Conservation (phyloP, 2,113 vertebrate species). For the Austrofundulus limnaeus region DNA sequence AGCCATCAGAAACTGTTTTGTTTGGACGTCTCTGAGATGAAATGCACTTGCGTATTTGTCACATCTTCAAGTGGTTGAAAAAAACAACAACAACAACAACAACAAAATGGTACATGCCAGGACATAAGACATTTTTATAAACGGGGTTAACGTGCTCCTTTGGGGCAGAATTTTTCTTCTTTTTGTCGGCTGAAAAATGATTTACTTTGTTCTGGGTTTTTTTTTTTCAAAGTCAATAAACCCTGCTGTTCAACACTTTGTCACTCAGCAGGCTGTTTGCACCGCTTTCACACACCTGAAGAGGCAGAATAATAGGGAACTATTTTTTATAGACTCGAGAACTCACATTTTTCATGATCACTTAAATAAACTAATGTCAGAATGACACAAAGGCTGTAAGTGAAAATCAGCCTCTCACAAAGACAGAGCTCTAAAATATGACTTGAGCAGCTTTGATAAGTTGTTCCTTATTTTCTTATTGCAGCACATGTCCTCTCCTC, state of each 20-base stretch:
- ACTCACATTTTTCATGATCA: not conserved
- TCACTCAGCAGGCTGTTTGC: not conserved
- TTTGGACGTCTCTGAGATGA: not conserved
- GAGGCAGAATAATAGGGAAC: not conserved
- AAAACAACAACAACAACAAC: no score
- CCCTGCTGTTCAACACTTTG: not conserved
- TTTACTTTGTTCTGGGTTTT: not conserved
- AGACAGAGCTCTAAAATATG: no score
- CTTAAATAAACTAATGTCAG: not conserved
- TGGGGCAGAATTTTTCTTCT: not conserved
- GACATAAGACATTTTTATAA: conserved; percentile 3
- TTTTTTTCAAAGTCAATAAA: conserved; percentile 16
- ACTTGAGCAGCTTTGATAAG: no score
- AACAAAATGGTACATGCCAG: not conserved
- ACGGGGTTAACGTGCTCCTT: not conserved
- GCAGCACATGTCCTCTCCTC: no score
- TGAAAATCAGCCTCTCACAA: no score
- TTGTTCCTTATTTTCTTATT: no score
- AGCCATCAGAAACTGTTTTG: not conserved
- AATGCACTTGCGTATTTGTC: conserved; percentile 10
- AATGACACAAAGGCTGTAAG: no score
- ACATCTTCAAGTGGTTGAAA: not conserved
- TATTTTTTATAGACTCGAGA: not conserved
- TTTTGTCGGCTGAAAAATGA: conserved; percentile 2
- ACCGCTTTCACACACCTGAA: conserved; percentile 11